Base-by-base conservation (phyloP, 2,888 invertebrate genomes). In the Laspeyria flexula region DNA sequence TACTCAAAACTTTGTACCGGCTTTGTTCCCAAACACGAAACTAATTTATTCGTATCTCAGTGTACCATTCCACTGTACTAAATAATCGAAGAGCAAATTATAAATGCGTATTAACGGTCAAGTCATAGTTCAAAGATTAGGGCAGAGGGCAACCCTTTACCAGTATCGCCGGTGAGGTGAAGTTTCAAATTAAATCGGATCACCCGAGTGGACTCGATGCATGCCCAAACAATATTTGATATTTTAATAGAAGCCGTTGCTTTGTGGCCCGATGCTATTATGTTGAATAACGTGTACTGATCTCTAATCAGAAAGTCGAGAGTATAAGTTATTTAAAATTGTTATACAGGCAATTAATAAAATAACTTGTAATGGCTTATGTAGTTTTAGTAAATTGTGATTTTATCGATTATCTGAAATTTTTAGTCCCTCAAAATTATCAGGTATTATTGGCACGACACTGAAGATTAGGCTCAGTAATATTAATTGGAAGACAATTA, bases 41-140 rank as follows among this genome's bases (percentile, higher is more conserved):
- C 85, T 92, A 90, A 92, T 92, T 92, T 92, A 92, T 92, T 92
- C 92, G 81, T 88, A 87, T 84, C 85, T 88, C 83, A 70, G 67
- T 80, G 78, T 78, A 79, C 83, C 84, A 83, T 86, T 83, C 84
- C 79, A 77, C 77, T 78, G 79, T 83, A 88, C 83, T 85, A 90
- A 90, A 91, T 89, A 90, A 90, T 92, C 90, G 92, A 89, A 88
- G 80, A 87, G 82, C 83, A 86, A 92, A 92, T 92, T 92, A 92
- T 90, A 89, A 89, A 92, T 92, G 91, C 91, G 89, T 90, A 88
- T 86, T 90, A 92, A 91, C 92, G 92, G 92, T 92, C 92, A 90
- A 91, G 91, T 90, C 88, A 88, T 88, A 92, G 92, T 92, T 92
- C 90, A 92, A 90, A 92, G 92, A 91, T 91, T 91, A 90, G 88